Evolutionary conservation across 1,140 invertebrate genomes (phyloP).

Genomic region (Drosophila pruinosa): DNA sequence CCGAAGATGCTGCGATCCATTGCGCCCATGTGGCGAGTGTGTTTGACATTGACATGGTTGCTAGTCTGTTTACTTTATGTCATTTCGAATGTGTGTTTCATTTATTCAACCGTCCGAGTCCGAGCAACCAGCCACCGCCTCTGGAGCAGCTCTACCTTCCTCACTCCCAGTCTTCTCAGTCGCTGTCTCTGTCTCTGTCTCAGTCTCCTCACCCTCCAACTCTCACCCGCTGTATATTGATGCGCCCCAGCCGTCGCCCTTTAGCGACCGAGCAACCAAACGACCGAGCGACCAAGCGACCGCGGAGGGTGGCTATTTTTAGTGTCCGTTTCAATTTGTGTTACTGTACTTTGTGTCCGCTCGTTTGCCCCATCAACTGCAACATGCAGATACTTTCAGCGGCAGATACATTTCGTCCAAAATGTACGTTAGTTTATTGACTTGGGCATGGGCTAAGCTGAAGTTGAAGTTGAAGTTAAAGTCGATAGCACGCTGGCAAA

Average conservation of each 20-base stretch:
- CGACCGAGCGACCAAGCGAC: neutral
- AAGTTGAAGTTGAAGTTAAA: neutral
- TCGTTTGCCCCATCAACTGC: constrained; percentile 1
- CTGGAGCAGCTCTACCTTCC: neutral
- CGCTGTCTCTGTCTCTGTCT: neutral
- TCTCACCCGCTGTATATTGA: constrained; percentile 48
- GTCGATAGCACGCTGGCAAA: neutral
- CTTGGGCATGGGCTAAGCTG: neutral
- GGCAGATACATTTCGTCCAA: neutral
- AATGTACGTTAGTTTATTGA: neutral
- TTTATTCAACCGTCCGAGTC: constrained; percentile 65
- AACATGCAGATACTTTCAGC: neutral
- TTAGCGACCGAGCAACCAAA: neutral
- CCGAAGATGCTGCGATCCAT: constrained; percentile 12
- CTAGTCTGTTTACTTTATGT: constrained; percentile 73
- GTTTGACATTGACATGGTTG: constrained; percentile 78
- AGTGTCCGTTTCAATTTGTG: constrained; percentile 71
- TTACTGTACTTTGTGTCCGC: constrained; percentile 68
- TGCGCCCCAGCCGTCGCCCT: constrained; percentile 66
- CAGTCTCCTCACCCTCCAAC: neutral
- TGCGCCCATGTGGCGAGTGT: constrained; percentile 59
- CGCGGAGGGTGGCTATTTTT: constrained; percentile 71
- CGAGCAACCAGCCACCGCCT: neutral
- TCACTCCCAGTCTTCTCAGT: neutral
- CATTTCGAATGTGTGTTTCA: constrained; percentile 65